Conservation (phyloP, 1,140 invertebrate genomes). For the Helicorthomorpha holstii region DNA sequence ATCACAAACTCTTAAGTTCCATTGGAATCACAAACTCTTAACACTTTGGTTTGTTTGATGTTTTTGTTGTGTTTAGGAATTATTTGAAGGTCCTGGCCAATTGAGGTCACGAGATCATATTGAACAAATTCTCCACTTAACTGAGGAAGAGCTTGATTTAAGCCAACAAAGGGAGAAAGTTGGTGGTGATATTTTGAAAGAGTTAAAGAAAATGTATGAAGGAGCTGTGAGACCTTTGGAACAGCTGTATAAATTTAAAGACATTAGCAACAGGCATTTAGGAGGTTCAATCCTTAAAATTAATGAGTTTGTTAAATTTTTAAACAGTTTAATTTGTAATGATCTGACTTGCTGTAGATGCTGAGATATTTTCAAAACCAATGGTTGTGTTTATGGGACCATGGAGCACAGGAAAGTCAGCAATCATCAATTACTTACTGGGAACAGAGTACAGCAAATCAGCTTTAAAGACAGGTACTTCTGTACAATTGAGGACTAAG, state of each 20-base stretch:
- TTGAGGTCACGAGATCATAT: conserved; percentile 61
- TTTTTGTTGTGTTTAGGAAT: too few species aligned
- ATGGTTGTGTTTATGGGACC: conserved; percentile 84
- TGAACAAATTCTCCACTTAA: conserved; percentile 55
- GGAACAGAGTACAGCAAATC: conserved; percentile 66
- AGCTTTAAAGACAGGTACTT: conserved; percentile 72
- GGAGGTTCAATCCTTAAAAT: conserved; percentile 34
- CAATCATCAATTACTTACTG: conserved; percentile 81
- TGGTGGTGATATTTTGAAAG: conserved; percentile 56
- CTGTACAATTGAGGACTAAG: too few species aligned
- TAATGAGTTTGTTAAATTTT: not conserved
- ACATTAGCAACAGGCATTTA: conserved; percentile 74
- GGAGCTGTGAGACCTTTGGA: conserved; percentile 77
- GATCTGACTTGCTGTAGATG: conserved; percentile 35
- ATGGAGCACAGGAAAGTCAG: conserved; percentile 89
- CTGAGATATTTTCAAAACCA: conserved; percentile 88
- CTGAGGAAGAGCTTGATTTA: conserved; percentile 42
- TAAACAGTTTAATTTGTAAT: not conserved
- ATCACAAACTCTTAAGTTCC: not conserved
- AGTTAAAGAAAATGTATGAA: conserved; percentile 74
- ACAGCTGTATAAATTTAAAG: conserved; percentile 73
- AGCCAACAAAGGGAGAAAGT: conserved; percentile 45
- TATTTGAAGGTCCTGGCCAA: conserved; percentile 48
- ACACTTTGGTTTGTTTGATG: conserved; percentile 39
- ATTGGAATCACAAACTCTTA: not conserved